Conservation (phyloP, 2,888 invertebrate genomes). For the Eledona agricola region DNA sequence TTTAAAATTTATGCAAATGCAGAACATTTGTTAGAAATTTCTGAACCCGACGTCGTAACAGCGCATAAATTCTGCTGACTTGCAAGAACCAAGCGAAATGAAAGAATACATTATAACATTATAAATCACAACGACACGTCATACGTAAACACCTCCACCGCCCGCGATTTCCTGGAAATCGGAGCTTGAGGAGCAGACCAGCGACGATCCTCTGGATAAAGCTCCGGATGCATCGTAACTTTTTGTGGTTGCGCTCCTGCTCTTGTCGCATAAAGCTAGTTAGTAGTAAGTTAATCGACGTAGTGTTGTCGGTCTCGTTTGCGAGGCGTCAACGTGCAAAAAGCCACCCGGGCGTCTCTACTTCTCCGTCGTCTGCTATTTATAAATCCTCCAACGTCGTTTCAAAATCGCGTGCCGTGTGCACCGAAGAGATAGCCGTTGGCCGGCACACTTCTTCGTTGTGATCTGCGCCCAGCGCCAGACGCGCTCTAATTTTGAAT, state of each 20-base stretch:
- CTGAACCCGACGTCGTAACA: no score
- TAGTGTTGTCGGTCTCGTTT: constrained; percentile 21
- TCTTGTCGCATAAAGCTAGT: no score
- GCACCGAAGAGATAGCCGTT: constrained; percentile 31
- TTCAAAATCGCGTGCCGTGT: constrained; percentile 37
- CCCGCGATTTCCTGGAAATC: no score
- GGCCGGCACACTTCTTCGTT: constrained; percentile 29
- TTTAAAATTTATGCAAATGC: no score
- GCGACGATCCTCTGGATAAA: no score
- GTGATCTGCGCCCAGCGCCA: constrained; percentile 11
- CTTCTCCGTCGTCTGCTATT: constrained; percentile 31
- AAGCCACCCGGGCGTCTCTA: constrained; percentile 29
- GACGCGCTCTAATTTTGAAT: constrained; percentile 37
- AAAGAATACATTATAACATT: no score
- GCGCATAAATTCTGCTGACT: no score
- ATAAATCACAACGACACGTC: no score
- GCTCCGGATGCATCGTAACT: constrained; percentile 6
- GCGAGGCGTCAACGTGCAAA: constrained; percentile 32
- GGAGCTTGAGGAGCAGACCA: no score
- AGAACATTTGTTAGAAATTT: no score
- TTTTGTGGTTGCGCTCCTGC: constrained; percentile 11
- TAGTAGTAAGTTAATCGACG: constrained; percentile 8
- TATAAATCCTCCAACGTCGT: constrained; percentile 30
- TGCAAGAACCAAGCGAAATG: no score
- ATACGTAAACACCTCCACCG: no score